Evolutionary conservation across 1,140 invertebrate species (phyloP).

Genomic region (Sitobion miscanthi): DNA sequence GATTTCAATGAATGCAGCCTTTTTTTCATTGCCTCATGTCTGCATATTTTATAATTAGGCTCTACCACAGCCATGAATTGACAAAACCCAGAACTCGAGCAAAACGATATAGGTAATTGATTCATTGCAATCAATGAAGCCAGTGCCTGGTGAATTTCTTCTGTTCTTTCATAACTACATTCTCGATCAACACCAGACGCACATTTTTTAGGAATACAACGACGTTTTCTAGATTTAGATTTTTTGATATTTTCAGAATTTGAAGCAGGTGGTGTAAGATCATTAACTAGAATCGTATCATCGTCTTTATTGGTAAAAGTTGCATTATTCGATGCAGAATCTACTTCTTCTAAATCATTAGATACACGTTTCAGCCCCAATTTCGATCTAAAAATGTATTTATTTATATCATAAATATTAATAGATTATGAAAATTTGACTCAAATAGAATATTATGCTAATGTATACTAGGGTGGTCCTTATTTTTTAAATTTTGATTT

Average conservation of each 20-base stretch:
- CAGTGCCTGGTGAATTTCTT: constrained; percentile 13
- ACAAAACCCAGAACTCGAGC: constrained; percentile 11
- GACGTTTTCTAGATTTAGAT: constrained; percentile 18
- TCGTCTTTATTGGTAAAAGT: neutral
- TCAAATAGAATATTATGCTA: too few relatives aligned
- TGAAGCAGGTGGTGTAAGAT: neutral
- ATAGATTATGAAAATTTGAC: neutral
- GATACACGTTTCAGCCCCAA: constrained; percentile 4
- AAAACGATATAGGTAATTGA: constrained; percentile 23
- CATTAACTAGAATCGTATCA: neutral
- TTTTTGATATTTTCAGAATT: constrained; percentile 21
- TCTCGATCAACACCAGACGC: neutral
- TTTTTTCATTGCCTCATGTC: constrained; percentile 6
- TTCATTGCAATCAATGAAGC: constrained; percentile 29
- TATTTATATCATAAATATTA: constrained; percentile 8
- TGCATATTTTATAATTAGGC: constrained; percentile 34
- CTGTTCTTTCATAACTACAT: constrained; percentile 21
- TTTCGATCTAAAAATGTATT: constrained; percentile 3
- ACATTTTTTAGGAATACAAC: neutral
- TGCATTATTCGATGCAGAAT: neutral
- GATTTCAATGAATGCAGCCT: constrained; percentile 10
- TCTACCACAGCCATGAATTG: constrained; percentile 17
- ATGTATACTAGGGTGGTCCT: too few relatives aligned
- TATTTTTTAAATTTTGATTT: too few relatives aligned
- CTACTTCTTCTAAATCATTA: constrained; percentile 4